Evolutionary conservation across 2,888 invertebrate genomes (phyloP).

Genomic region (Andricus curvator): DNA sequence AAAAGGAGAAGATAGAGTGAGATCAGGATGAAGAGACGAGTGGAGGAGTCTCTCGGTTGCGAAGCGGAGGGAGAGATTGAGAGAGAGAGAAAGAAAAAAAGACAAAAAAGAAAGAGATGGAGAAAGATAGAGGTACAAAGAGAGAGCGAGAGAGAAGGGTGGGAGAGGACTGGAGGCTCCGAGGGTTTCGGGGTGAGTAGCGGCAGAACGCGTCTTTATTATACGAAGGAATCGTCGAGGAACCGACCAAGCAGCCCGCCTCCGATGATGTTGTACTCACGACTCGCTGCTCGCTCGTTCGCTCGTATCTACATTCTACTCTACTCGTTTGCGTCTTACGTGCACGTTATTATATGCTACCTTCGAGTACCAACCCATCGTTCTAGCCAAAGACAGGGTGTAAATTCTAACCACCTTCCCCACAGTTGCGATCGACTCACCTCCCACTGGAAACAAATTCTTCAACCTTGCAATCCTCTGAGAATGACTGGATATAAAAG

Average conservation of each 20-base stretch:
- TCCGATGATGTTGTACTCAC: constrained; percentile 72
- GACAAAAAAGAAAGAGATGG: constrained; percentile 42
- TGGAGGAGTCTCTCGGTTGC: constrained; percentile 2
- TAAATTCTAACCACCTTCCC: constrained; percentile 23
- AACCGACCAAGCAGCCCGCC: constrained; percentile 66
- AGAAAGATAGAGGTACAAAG: constrained; percentile 52
- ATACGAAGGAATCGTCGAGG: constrained; percentile 70
- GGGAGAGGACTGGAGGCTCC: constrained; percentile 43
- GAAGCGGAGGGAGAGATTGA: constrained; percentile 22
- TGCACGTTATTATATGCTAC: constrained; percentile 57
- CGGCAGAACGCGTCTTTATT: constrained; percentile 76
- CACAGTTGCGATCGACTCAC: constrained; percentile 21
- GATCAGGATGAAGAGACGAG: constrained; percentile 53
- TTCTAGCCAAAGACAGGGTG: constrained; percentile 12
- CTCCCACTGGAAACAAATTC: constrained; percentile 25
- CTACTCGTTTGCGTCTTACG: constrained; percentile 56
- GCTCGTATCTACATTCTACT: constrained; percentile 43
- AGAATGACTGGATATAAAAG: constrained; percentile 19
- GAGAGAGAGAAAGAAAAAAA: constrained; percentile 52
- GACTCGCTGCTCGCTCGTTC: constrained; percentile 50
- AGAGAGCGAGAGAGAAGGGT: constrained; percentile 51
- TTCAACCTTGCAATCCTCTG: background rate
- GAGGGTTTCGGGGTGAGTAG: constrained; percentile 50
- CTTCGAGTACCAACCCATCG: constrained; percentile 50
- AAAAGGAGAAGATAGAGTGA: constrained; percentile 38